phyloP scores from a whole-genome alignment of 2,888 invertebrate species.

The Calliopum simillimum region DNA sequence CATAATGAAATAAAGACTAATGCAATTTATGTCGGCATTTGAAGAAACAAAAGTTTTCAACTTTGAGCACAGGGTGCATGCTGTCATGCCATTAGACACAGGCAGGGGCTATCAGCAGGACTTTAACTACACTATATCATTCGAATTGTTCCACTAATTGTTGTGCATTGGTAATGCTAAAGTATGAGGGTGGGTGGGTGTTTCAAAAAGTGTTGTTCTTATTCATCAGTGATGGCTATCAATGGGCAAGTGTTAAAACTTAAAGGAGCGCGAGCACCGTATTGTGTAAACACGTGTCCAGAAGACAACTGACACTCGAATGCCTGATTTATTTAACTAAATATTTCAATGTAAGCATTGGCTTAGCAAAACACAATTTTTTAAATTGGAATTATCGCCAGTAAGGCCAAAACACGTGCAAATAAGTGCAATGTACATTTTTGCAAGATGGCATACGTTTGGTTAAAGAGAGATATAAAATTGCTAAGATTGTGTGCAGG shows the following conservation, averaged over 20 bases:
- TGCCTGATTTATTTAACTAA: background rate
- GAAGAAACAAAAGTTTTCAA: background rate
- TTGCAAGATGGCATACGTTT: background rate
- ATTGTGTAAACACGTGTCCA: conserved; percentile 23
- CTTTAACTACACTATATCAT: background rate
- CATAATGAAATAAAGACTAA: conserved; percentile 7
- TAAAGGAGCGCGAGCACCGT: too few species aligned
- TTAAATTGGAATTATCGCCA: background rate
- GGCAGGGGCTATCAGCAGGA: too few species aligned
- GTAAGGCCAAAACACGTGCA: background rate
- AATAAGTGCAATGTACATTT: background rate
- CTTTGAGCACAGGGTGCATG: background rate
- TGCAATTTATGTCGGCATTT: conserved; percentile 19
- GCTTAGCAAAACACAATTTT: conserved; percentile 14
- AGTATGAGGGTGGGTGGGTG: background rate
- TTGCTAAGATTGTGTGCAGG: too few species aligned
- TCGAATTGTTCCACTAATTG: conserved; percentile 26
- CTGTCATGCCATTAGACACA: too few species aligned
- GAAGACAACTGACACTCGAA: conserved; percentile 11
- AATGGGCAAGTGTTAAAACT: conserved; percentile 15
- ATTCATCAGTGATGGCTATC: conserved; percentile 12
- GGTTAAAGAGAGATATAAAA: background rate
- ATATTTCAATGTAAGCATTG: background rate
- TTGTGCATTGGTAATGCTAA: background rate
- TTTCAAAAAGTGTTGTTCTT: background rate